Evolutionary conservation across 2,113 vertebrate genomes (phyloP), one percentile per base, ranked within the genome.

Genomic region (Ammospiza nelsoni): DNA sequence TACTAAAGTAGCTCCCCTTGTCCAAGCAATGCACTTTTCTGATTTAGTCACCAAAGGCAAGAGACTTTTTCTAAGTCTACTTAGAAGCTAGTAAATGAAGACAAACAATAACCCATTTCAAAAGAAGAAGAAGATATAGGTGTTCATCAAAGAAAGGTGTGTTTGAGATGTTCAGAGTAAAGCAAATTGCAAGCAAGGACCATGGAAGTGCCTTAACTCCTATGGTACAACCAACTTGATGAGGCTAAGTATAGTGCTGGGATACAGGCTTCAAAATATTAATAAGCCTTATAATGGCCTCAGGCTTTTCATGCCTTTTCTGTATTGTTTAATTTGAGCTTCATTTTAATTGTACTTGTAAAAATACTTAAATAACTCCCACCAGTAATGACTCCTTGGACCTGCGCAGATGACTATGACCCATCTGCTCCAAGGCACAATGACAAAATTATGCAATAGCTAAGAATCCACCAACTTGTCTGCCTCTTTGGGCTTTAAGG

Each of bases 401-500:
- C 76, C 22, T 57, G 37, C 18, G 54, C 16, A 72, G 25, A 63
- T 48, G 9, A 22, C 5, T 77, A 5, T 49, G 48, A 9, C 8
- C 16, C 57, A 89, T 15, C 14, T 87, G 5, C 7, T 84, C 33
- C 44, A 67, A 71, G 9, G 1, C 2, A 9, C 48, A 51, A n/a
- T 41, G 8, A 41, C 5, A 89, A 58, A 80, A 89, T 51, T 55
- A 63, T 1, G 14, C 18, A 46, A 15, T 27, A 25, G 6, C 13
- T 22, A 67, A 48, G 21, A 20, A 84, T 51, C 54, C 29, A 19
- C 6, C 23, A 12, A 18, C 18, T 71, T 57, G 55, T 25, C 14
- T 31, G 4, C 0, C 0, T 48, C 19, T 63, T 58, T 67, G 28
- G 37, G 7, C 18, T 89, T 71, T 78, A 12, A 51, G 46, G 79